phyloP scores from a whole-genome alignment of 2,113 vertebrate genomes.

The Gnathonemus echidnorhynchus region DNA sequence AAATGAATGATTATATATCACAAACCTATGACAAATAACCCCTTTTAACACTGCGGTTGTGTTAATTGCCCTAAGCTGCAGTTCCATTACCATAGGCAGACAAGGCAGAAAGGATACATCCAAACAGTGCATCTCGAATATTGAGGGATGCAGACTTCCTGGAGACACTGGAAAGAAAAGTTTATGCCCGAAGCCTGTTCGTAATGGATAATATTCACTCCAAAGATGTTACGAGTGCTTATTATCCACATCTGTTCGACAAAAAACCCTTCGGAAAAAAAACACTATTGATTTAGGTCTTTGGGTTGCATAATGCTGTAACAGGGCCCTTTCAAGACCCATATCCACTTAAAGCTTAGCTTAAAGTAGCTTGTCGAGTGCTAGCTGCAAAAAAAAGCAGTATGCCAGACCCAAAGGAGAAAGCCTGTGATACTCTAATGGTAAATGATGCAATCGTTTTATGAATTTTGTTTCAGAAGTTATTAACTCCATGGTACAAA shows the following conservation, averaged over 20 bases:
- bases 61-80: constrained; percentile 62
- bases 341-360: constrained; percentile 3
- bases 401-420: background rate
- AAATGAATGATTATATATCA: constrained; percentile 69
- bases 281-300: constrained; percentile 14
- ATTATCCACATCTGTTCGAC: constrained; percentile 12
- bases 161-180: constrained; percentile 71
- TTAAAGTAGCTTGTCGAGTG: constrained; percentile 3
- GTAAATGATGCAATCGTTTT: background rate
- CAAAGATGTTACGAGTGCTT: constrained; percentile 39
- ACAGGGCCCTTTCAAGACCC: constrained; percentile 12
- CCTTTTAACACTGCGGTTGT: constrained; percentile 70
- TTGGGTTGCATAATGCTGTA: constrained; percentile 10
- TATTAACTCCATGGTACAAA: constrained; percentile 10
- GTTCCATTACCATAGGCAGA: constrained; percentile 65
- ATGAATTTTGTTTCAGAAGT: constrained; percentile 2
- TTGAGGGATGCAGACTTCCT: constrained; percentile 65
- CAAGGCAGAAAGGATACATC: constrained; percentile 60
- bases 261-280: background rate
- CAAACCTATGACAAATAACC: constrained; percentile 65
- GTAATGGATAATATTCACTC: constrained; percentile 60
- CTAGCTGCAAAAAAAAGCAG: background rate
- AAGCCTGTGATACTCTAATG: background rate
- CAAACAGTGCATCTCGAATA: constrained; percentile 65
- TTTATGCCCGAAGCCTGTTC: constrained; percentile 56